phyloP scores from a whole-genome alignment of 1,140 invertebrate species.

The Monomorium pharaonis region DNA sequence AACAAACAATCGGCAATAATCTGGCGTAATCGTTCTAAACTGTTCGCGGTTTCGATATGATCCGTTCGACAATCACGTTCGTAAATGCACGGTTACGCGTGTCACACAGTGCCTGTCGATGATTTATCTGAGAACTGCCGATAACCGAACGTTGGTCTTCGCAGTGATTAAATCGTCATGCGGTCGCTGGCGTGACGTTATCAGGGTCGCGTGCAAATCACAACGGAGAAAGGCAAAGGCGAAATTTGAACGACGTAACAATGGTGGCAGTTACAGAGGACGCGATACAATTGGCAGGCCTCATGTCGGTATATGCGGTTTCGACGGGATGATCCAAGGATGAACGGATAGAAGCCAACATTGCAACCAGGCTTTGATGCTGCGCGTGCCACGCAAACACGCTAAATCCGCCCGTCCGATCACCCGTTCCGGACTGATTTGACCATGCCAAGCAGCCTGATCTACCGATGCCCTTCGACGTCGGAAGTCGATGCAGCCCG shows the following conservation, averaged over 20 bases:
- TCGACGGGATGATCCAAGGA: conserved; percentile 68
- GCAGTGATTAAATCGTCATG: conserved; percentile 56
- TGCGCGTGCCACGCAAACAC: conserved; percentile 66
- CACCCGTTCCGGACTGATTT: conserved; percentile 62
- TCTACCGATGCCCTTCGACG: conserved; percentile 18
- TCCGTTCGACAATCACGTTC: conserved; percentile 13
- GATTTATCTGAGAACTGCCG: conserved; percentile 57
- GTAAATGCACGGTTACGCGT: conserved; percentile 40
- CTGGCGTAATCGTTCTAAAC: not conserved
- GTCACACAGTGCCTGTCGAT: conserved; percentile 52
- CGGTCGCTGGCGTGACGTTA: conserved; percentile 58
- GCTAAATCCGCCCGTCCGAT: conserved; percentile 71
- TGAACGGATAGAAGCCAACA: conserved; percentile 58
- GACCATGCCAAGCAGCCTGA: conserved; percentile 33
- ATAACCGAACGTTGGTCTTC: conserved; percentile 53
- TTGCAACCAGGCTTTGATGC: conserved; percentile 65
- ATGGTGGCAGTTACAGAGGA: conserved; percentile 65
- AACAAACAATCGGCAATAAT: not conserved
- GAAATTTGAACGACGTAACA: conserved; percentile 70
- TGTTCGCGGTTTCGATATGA: conserved; percentile 31
- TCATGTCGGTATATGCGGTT: conserved; percentile 62
- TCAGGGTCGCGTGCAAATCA: conserved; percentile 64
- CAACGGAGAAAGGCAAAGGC: conserved; percentile 69
- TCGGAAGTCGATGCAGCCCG: conserved; percentile 25
- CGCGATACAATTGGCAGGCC: conserved; percentile 68